Percentiles rank a stretch among this genome's conserved stretches.
These are phyloP conservation scores for Geodia barretti DNA, from an alignment of 37 sponge, comb jelly and placozoan species.

Conservation along the genomic window DNA sequence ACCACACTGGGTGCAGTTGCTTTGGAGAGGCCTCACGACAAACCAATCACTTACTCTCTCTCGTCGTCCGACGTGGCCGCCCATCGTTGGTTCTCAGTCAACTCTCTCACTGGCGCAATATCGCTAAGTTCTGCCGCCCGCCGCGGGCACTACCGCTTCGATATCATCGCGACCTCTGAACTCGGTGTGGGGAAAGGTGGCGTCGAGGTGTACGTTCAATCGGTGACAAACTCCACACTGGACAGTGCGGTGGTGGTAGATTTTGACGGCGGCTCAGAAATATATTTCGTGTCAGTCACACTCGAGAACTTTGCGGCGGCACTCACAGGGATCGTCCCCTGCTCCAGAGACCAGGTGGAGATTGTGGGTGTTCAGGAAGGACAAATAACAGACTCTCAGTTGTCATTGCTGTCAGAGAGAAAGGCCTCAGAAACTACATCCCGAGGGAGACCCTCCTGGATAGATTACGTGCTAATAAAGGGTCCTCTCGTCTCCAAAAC, in stretches of 20 bases:
- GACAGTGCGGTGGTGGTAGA: constrained; percentile 12
- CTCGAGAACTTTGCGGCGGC: constrained; percentile 16
- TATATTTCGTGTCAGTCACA: not conserved
- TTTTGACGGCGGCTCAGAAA: not conserved
- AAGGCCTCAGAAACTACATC: constrained; percentile 10
- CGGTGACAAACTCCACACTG: constrained; percentile 34
- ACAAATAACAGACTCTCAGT: not conserved
- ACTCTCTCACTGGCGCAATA: constrained; percentile 7
- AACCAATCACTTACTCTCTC: constrained; percentile 24
- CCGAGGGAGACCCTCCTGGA: not conserved
- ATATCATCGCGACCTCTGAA: not conserved
- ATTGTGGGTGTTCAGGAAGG: constrained; percentile 7
- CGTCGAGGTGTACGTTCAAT: constrained; percentile 16
- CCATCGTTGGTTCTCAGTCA: constrained; percentile 8
- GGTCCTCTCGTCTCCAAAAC: not conserved
- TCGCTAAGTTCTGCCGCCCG: not conserved
- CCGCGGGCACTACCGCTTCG: constrained; percentile 11
- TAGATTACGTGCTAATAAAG: not conserved
- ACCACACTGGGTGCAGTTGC: not conserved
- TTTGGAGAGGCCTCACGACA: not conserved
- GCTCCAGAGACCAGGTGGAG: constrained; percentile 13
- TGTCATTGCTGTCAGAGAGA: constrained; percentile 11
- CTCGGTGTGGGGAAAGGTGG: not conserved
- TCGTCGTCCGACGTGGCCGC: not conserved
- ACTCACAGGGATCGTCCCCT: constrained; percentile 3